These are phyloP conservation scores for Nematostella vectensis DNA, from an alignment of 92 coral and sea anemone genomes.

Conservation along the genomic window DNA sequence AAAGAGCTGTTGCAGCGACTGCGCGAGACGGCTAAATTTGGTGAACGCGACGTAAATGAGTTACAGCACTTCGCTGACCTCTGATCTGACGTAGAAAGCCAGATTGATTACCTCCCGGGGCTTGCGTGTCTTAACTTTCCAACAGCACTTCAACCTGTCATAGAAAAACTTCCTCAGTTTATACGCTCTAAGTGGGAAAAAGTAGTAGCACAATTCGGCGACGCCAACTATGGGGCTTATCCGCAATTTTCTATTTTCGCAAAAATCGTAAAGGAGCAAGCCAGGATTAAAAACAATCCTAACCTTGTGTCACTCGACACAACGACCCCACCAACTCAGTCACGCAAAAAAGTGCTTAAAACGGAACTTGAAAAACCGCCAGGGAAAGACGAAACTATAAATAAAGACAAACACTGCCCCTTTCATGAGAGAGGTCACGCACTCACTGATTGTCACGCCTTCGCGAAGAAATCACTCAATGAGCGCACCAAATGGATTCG, in stretches of 20 bases:
- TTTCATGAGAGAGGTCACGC: constrained; percentile 41
- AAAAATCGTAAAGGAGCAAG: constrained; percentile 16
- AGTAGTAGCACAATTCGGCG: constrained; percentile 16
- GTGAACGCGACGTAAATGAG: constrained; percentile 16
- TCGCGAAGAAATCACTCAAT: constrained; percentile 17
- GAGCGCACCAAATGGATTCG: constrained; percentile 40
- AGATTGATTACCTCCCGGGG: constrained; percentile 27
- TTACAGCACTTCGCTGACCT: constrained; percentile 41
- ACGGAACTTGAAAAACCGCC: neutral
- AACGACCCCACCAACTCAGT: neutral
- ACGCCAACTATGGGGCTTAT: constrained; percentile 14
- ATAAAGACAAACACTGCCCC: constrained; percentile 23
- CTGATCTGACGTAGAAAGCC: constrained; percentile 41
- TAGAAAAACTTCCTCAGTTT: constrained; percentile 19
- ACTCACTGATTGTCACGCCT: constrained; percentile 39
- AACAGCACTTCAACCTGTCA: constrained; percentile 33
- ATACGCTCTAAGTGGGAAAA: constrained; percentile 39
- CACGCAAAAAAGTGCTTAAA: neutral
- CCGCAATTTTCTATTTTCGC: constrained; percentile 30
- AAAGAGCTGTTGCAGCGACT: constrained; percentile 30
- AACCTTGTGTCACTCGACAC: constrained; percentile 20
- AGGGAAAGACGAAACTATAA: neutral
- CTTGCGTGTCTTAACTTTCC: constrained; percentile 36
- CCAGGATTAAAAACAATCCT: constrained; percentile 36
- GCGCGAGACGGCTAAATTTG: constrained; percentile 17